These are phyloP conservation scores for Tragelaphus buxtoni DNA, from an alignment of 2,113 vertebrate species.

Conservation along the genomic window DNA sequence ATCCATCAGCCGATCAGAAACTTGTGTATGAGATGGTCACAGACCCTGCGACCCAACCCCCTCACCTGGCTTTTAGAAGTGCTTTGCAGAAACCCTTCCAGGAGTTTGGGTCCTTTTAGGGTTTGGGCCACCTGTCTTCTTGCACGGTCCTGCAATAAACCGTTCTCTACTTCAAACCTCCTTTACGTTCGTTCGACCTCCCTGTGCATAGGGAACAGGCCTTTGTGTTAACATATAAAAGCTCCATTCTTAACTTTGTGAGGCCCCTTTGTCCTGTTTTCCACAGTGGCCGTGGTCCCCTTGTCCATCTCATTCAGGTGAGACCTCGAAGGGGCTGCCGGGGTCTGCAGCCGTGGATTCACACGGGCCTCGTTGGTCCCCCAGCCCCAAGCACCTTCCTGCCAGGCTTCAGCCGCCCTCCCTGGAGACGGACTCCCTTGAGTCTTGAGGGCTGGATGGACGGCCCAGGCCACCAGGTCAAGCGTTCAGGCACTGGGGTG, in stretches of 20 bases:
- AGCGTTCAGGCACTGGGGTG: accelerated
- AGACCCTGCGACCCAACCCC: accelerated
- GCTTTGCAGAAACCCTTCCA: background rate
- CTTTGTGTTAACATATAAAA: background rate
- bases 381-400: accelerated
- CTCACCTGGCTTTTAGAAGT: background rate
- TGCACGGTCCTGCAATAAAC: background rate
- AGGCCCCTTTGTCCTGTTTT: background rate
- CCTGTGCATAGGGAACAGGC: background rate
- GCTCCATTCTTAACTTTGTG: background rate
- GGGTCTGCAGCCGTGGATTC: accelerated
- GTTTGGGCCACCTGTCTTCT: background rate
- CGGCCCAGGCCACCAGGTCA: background rate
- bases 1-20: background rate
- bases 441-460: background rate
- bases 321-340: background rate
- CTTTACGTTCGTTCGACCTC: too few relatives aligned
- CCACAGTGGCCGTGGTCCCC: accelerated
- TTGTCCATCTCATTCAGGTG: background rate
- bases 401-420: background rate
- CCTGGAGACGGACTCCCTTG: background rate
- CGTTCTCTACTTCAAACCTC: background rate
- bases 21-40: too few relatives aligned
- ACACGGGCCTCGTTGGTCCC: accelerated
- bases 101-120: background rate